Percentiles rank a stretch among this genome's conserved stretches.
Evolutionary conservation across 2,113 vertebrate species (phyloP).

Genomic region (Crotophaga sulcirostris): DNA sequence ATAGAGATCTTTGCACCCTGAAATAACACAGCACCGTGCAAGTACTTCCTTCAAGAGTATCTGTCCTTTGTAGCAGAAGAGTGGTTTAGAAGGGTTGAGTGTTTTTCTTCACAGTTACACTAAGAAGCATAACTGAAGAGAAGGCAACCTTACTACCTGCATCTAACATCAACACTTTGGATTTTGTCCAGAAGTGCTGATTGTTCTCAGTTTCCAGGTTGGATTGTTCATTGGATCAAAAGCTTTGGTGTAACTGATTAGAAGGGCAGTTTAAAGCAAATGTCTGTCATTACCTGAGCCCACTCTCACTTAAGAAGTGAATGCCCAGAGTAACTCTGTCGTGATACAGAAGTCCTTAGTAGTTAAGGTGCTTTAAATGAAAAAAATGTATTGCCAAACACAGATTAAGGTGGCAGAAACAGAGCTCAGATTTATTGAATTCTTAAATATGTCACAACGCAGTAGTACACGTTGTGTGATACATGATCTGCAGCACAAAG

Average conservation of each 20-base stretch:
- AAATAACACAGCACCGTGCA: neutral
- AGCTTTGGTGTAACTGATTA: slow-evolving; percentile 6
- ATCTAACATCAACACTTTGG: neutral
- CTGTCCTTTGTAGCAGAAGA: neutral
- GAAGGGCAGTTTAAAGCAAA: neutral
- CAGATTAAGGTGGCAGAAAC: neutral
- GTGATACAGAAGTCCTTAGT: neutral
- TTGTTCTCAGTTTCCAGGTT: neutral
- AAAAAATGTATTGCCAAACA: neutral
- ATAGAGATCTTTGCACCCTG: neutral
- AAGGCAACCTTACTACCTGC: neutral
- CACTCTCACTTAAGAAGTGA: neutral
- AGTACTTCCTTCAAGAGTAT: neutral
- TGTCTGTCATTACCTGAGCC: neutral
- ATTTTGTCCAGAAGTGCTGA: neutral
- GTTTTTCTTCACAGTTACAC: neutral
- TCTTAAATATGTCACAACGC: neutral
- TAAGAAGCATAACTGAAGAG: neutral
- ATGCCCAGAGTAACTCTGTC: neutral
- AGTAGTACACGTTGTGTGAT: neutral
- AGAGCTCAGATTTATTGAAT: neutral
- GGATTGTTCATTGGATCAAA: neutral
- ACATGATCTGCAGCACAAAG: neutral
- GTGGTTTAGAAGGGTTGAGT: neutral
- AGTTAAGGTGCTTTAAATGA: neutral